phyloP scores from a whole-genome alignment of 2,888 invertebrate genomes.

The Crepidodera aurea region DNA sequence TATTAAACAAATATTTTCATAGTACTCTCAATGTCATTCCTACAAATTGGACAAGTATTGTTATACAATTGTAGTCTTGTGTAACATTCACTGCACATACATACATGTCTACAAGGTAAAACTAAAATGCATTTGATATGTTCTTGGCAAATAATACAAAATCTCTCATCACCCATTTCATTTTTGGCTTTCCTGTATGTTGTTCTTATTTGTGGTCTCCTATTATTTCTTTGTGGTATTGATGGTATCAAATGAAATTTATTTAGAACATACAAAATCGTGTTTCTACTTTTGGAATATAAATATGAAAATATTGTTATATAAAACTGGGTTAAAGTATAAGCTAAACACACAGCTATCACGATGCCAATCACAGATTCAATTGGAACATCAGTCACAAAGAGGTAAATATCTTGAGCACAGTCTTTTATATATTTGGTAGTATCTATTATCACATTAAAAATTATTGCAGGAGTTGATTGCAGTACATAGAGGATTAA shows the following conservation, averaged over 20 bases:
- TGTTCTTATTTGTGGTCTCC: slow-evolving; percentile 15
- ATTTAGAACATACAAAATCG: slow-evolving; percentile 17
- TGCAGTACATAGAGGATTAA: background rate
- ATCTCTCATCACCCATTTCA: slow-evolving; percentile 52
- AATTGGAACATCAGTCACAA: slow-evolving; percentile 53
- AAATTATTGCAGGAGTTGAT: background rate
- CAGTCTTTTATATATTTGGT: slow-evolving; percentile 26
- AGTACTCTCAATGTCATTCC: slow-evolving; percentile 66
- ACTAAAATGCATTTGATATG: slow-evolving; percentile 66
- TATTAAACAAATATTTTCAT: slow-evolving; percentile 66
- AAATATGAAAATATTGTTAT: slow-evolving; percentile 40
- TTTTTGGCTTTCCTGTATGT: slow-evolving; percentile 9
- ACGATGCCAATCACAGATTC: slow-evolving; percentile 52
- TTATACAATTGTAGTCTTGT: slow-evolving; percentile 63
- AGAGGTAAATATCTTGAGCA: slow-evolving; percentile 36
- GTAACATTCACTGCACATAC: slow-evolving; percentile 65
- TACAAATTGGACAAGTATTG: slow-evolving; percentile 65
- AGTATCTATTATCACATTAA: slow-evolving; percentile 32
- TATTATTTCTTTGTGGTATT: background rate
- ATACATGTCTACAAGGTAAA: slow-evolving; percentile 67
- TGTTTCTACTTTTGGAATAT: slow-evolving; percentile 28
- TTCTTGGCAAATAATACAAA: slow-evolving; percentile 68
- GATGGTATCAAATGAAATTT: slow-evolving; percentile 15
- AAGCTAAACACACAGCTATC: slow-evolving; percentile 47
- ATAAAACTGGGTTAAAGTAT: slow-evolving; percentile 51